These are phyloP conservation scores for Catocala nupta DNA, from an alignment of 2,888 invertebrate genomes.

Conservation along the genomic window DNA sequence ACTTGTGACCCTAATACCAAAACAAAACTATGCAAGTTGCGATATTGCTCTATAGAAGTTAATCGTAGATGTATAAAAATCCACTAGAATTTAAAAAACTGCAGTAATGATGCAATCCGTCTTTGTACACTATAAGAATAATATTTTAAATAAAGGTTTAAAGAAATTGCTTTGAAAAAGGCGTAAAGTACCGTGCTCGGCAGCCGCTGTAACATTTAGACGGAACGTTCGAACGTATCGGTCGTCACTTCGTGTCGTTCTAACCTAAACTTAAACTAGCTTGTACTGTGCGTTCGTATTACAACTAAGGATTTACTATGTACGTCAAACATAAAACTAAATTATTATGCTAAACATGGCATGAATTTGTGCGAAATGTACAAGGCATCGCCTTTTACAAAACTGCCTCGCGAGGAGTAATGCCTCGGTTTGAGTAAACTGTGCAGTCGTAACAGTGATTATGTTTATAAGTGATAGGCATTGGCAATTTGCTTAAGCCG, in stretches of 20 bases:
- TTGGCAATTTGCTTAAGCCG: slow-evolving; percentile 13
- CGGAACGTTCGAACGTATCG: slow-evolving; percentile 69
- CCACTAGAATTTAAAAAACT: too few species aligned
- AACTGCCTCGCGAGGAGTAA: slow-evolving; percentile 15
- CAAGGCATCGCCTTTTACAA: slow-evolving; percentile 26
- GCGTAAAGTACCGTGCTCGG: slow-evolving; percentile 16
- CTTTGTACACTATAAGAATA: too few species aligned
- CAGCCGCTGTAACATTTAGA: slow-evolving; percentile 38
- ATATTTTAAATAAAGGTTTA: too few species aligned
- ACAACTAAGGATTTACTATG: slow-evolving; percentile 44
- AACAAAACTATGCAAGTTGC: too few species aligned
- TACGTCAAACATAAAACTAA: slow-evolving; percentile 53
- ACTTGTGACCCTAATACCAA: too few species aligned
- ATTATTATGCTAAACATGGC: slow-evolving; percentile 65
- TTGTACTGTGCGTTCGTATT: slow-evolving; percentile 78
- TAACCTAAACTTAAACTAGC: slow-evolving; percentile 71
- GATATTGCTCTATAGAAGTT: too few species aligned
- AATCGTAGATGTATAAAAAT: too few species aligned
- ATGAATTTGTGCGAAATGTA: slow-evolving; percentile 60
- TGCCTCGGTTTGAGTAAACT: slow-evolving; percentile 4
- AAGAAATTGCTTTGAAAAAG: neutral
- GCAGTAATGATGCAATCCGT: too few species aligned
- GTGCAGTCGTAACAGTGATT: slow-evolving; percentile 20
- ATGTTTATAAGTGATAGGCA: neutral
- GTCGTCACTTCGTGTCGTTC: slow-evolving; percentile 66